Evolutionary conservation across 1,140 invertebrate genomes (phyloP), one percentile per base, ranked within the genome.

Genomic region (Drosophila kohkoa): DNA sequence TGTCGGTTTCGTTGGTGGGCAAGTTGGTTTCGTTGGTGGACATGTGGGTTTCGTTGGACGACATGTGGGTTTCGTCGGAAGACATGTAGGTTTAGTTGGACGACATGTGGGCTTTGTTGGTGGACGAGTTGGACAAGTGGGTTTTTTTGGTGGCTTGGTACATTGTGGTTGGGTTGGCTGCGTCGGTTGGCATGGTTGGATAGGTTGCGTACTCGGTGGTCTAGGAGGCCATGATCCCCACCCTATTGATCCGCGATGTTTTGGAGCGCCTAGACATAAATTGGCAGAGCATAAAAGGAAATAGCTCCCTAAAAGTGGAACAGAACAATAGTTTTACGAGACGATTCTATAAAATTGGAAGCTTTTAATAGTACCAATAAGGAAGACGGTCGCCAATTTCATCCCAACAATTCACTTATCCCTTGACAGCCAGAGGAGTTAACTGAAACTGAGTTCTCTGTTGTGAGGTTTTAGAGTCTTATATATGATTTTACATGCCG

Each of bases 371-470:
- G 35, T 69, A 69, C 57, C 66, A 45, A 69, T 43, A 3, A 32
- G 48, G 20, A 43, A 30, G 6, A 2, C 3, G 10, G 57, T 62
- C n/a, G 57, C 10, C 48, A 62, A 15, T 41, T 62, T 69, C 66
- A 69, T 69, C 10, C 1, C 66, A 32, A 43, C n/a, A 10, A 60
- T n/a, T 43, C 13, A n/a, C 41, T 16, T 1, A 8, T 3, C 15
- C 10, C 16, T 30, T 38, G 5, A 49, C 46, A 16, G 25, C 35
- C 52, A 5, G 3, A 45, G 13, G 8, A 60, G 46, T 52, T 30
- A 11, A 62, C 10, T 32, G 35, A 32, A 32, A 69, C 48, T 69
- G 25, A 43, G 13, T 10, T 1, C 0, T 5, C 25, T 1, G 8
- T n/a, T 20, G 25, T 1, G 10, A 8, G 2, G 10, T 5, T 16